Evolutionary conservation across 2,888 invertebrate genomes (phyloP).

Genomic region (Drosophila putrida): DNA sequence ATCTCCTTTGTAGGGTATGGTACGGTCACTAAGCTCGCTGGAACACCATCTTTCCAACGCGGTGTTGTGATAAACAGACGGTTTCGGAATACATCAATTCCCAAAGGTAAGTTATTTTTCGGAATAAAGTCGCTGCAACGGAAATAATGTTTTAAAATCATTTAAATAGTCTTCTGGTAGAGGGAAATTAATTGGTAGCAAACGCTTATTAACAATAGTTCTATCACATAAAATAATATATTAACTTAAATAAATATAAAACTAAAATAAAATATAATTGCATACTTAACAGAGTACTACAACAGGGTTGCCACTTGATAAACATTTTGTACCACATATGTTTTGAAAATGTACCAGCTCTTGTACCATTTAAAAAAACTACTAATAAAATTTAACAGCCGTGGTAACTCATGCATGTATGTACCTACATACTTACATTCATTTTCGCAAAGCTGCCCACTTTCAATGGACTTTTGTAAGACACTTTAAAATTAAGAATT

Average conservation of each 20-base stretch:
- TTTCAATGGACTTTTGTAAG: too few species aligned
- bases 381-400: not conserved
- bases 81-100: conserved; percentile 89
- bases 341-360: not conserved
- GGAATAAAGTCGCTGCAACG: conserved; percentile 88
- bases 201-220: not conserved
- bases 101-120: conserved; percentile 91
- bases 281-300: too few species aligned
- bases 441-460: not conserved
- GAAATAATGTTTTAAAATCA: not conserved
- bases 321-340: too few species aligned
- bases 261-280: too few species aligned
- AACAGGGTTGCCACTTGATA: not conserved
- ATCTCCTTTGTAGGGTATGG: conserved; percentile 87
- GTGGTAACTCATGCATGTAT: not conserved
- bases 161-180: not conserved
- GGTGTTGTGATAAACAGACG: conserved; percentile 92
- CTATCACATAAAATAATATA: too few species aligned
- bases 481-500: too few species aligned
- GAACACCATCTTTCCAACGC: conserved; percentile 91
- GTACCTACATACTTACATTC: too few species aligned
- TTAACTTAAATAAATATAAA: too few species aligned
- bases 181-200: too few species aligned
- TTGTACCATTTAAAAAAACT: not conserved
- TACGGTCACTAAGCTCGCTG: conserved; percentile 90